phyloP scores from a whole-genome alignment of 2,797 vertebrate genomes.

The Sebastes nivosus region DNA sequence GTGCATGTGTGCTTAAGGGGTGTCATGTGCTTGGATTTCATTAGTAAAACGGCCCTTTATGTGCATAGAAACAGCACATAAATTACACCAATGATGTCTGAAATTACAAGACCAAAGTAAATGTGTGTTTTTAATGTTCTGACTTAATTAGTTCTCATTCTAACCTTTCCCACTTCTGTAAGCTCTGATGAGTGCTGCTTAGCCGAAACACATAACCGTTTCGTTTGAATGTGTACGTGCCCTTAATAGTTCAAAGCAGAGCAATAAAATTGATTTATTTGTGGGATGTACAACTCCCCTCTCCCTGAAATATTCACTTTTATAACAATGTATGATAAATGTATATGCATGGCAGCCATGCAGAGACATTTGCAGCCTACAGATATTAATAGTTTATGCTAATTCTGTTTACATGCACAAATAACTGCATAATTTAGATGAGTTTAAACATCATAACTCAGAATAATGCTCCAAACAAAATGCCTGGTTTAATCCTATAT shows the following conservation, averaged over 20 bases:
- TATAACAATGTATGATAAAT: constrained; percentile 3
- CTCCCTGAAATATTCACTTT: not conserved
- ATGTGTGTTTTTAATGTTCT: constrained; percentile 64
- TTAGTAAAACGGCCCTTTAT: constrained; percentile 62
- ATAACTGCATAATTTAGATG: not conserved
- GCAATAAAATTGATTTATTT: constrained; percentile 34
- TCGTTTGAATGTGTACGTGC: constrained; percentile 25
- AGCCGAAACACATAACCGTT: constrained; percentile 40
- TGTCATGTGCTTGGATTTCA: constrained; percentile 56
- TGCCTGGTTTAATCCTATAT: not conserved
- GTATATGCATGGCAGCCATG: not conserved
- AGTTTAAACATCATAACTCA: constrained; percentile 1
- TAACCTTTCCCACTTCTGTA: constrained; percentile 43
- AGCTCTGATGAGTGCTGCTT: constrained; percentile 47
- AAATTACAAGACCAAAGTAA: constrained; percentile 64
- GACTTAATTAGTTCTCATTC: constrained; percentile 68
- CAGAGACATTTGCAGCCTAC: constrained; percentile 8
- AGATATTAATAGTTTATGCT: not conserved
- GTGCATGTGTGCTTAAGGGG: constrained; percentile 54
- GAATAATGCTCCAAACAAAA: not conserved
- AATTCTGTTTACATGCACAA: constrained; percentile 18
- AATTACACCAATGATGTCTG: constrained; percentile 70
- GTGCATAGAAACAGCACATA: constrained; percentile 44
- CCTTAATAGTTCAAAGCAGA: constrained; percentile 38
- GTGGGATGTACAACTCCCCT: not conserved